Conservation (phyloP, 2,113 vertebrate species). For the Corynorhinus townsendii region DNA sequence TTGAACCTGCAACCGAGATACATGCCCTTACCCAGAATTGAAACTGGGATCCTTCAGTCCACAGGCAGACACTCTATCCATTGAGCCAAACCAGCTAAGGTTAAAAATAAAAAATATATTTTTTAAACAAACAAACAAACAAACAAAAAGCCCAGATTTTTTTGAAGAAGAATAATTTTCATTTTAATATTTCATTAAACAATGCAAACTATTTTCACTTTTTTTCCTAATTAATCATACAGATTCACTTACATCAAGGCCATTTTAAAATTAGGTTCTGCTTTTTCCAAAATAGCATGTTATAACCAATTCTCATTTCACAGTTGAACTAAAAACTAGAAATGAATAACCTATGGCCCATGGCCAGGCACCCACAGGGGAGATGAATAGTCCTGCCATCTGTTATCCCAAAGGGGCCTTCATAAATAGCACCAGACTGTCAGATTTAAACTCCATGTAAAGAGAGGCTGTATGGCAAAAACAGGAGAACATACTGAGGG, state of each 20-base stretch:
- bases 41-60: too few relatives aligned
- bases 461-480: background rate
- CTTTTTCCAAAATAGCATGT: background rate
- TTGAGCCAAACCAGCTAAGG: too few relatives aligned
- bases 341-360: slow-evolving; percentile 20
- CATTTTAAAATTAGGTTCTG: background rate
- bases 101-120: background rate
- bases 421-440: background rate
- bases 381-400: slow-evolving; percentile 32
- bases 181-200: background rate
- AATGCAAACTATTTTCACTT: background rate
- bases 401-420: slow-evolving; percentile 12
- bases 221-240: background rate
- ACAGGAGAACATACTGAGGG: background rate
- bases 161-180: background rate
- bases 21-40: too few relatives aligned
- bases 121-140: background rate
- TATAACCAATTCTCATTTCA: slow-evolving; percentile 8
- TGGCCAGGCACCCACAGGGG: slow-evolving; percentile 32
- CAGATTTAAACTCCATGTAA: slow-evolving; percentile 13
- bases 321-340: slow-evolving; percentile 37
- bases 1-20: too few relatives aligned
- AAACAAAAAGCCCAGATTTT: background rate
- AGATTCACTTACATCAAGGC: background rate
- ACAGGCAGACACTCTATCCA: too few relatives aligned